Base-by-base conservation (phyloP, 2,888 invertebrate genomes). In the Chironomus riparius region DNA sequence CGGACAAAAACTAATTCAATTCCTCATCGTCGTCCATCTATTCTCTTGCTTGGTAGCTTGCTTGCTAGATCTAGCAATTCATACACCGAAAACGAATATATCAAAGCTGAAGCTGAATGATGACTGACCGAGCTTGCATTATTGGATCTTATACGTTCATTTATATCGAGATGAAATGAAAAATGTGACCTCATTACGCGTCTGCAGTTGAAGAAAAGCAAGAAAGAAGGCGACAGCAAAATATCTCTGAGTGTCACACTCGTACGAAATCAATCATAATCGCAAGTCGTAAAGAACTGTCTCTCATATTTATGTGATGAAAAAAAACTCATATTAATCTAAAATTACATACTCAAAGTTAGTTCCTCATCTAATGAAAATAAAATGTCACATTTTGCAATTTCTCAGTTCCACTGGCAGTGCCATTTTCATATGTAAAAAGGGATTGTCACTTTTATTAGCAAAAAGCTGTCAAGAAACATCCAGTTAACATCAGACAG, bases 181-280 rank as follows among this genome's bases (percentile, higher is more conserved):
- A 70, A 62, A 50, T 72, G 62, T 61, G 72, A 72, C 61, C 61
- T 72, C 61, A 62, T 72, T 61, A 62, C 61, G 62, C 62, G 28
- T 62, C 72, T 72, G 72, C 72, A 38, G 7, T 38, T 38, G 38
- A 38, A 10, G 6, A n/a, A n/a, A n/a, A n/a, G n/a, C n/a, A n/a
- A 28, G 28, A 28, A 28, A 28, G 28, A 38, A 38, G 38, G 38
- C 38, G 38, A 38, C 38, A 61, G 18, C 22, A n/a, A 7, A 61
- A 22, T 62, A 72, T 72, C 61, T 72, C 18, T 12, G 47, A 38
- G 15, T 61, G 72, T 62, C 72, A 72, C 72, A 72, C 72, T 72
- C 72, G 38, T 61, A 61, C 7, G 12, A 61, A 21, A 72, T 72
- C 62, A 72, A 72, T 72, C 72, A 61, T 72, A 38, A 56, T 56